These are phyloP conservation scores for Aphidius colemani DNA, from an alignment of 2,888 invertebrate genomes.

Conservation along the genomic window DNA sequence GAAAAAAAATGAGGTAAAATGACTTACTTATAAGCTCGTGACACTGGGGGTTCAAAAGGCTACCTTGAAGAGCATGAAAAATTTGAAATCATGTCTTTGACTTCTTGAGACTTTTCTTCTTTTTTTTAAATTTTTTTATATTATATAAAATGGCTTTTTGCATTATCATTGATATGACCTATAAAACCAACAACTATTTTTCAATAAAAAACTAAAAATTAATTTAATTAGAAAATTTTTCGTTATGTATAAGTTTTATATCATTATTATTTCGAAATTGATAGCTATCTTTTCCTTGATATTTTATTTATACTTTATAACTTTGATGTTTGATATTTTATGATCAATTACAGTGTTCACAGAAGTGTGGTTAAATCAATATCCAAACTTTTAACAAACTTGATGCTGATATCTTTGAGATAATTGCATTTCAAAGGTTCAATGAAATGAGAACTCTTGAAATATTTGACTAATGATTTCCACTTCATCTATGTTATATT, in stretches of 20 bases:
- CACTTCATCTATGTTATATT: too few species aligned
- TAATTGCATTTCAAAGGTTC: background rate
- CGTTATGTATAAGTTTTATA: too few species aligned
- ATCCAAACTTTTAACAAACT: background rate
- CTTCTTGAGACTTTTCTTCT: slow-evolving; percentile 6
- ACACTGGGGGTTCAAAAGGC: background rate
- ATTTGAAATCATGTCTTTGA: background rate
- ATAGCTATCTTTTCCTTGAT: too few species aligned
- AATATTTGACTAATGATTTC: background rate
- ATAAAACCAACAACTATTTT: too few species aligned
- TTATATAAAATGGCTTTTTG: slow-evolving; percentile 16
- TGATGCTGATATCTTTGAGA: background rate
- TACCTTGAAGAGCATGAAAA: background rate
- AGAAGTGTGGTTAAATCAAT: background rate
- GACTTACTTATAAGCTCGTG: slow-evolving; percentile 33
- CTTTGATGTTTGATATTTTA: slow-evolving; percentile 5
- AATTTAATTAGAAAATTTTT: too few species aligned
- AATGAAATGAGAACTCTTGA: background rate
- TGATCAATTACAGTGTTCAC: slow-evolving; percentile 2
- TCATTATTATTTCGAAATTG: too few species aligned
- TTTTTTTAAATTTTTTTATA: slow-evolving; percentile 12
- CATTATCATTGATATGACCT: too few species aligned
- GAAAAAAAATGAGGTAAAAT: slow-evolving; percentile 14
- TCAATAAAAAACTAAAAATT: too few species aligned
- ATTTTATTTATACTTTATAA: background rate